These are phyloP conservation scores for Lomographa bimaculata DNA, from an alignment of 2,888 invertebrate species.

Conservation along the genomic window DNA sequence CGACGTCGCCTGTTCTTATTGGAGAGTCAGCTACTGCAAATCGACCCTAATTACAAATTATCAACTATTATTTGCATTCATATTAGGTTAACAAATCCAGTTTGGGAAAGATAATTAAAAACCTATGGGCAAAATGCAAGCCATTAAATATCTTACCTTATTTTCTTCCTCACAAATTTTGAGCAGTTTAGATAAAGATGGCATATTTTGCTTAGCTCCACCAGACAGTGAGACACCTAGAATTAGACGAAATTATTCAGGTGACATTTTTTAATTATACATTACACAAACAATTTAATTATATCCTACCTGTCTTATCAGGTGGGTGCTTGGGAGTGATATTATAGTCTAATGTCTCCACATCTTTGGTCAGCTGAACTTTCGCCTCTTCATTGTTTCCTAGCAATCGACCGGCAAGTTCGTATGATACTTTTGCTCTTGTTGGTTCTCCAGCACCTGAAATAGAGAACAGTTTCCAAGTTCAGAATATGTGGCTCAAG, in stretches of 20 bases:
- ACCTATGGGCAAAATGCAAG: too few relatives aligned
- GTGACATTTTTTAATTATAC: not conserved
- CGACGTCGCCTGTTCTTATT: constrained; percentile 87
- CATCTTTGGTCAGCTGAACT: constrained; percentile 64
- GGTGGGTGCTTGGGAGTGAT: constrained; percentile 40
- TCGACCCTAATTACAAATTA: constrained; percentile 86
- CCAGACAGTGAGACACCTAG: constrained; percentile 65
- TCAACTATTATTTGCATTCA: too few relatives aligned
- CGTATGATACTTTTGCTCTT: constrained; percentile 86
- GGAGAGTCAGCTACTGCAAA: constrained; percentile 86
- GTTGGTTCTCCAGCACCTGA: constrained; percentile 82
- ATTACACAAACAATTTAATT: not conserved
- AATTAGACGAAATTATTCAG: constrained; percentile 15
- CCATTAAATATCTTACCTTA: too few relatives aligned
- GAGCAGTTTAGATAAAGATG: constrained; percentile 84
- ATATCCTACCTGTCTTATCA: constrained; percentile 44
- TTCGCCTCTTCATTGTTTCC: constrained; percentile 68
- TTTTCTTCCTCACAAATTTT: constrained; percentile 83
- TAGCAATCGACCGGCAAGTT: constrained; percentile 84
- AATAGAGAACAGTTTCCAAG: not conserved
- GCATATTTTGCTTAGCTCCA: constrained; percentile 79
- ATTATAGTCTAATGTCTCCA: constrained; percentile 52
- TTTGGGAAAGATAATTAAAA: too few relatives aligned
- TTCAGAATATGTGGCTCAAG: too few relatives aligned
- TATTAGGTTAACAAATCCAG: too few relatives aligned